These are phyloP conservation scores for Cladorhizidae sp. DNA, from an alignment of 37 sponge, comb jelly and placozoan species.

Conservation along the genomic window DNA sequence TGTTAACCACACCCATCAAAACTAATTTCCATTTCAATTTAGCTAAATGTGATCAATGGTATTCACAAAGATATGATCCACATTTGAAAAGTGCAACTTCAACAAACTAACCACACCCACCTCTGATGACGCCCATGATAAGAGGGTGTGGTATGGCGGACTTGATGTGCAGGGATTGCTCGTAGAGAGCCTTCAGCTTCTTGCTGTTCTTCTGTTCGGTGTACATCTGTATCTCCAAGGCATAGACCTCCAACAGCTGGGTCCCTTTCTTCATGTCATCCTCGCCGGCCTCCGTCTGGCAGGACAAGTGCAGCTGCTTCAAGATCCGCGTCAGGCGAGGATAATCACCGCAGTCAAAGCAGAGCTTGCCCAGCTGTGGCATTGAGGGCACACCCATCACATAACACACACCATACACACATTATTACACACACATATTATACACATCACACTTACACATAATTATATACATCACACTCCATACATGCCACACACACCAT, in stretches of 20 bases:
- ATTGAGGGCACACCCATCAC: background rate
- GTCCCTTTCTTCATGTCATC: conserved; percentile 95
- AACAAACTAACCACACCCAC: conserved; percentile 33
- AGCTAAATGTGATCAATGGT: too few relatives aligned
- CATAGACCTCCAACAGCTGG: conserved; percentile 94
- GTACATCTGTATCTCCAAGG: conserved; percentile 99
- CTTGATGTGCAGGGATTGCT: conserved; percentile 93
- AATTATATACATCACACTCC: too few relatives aligned
- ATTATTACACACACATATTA: too few relatives aligned
- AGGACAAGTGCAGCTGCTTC: conserved; percentile 90
- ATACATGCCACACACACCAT: too few relatives aligned
- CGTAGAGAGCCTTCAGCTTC: conserved; percentile 94
- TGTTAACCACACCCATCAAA: too few relatives aligned
- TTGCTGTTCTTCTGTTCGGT: conserved; percentile 98
- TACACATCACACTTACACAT: too few relatives aligned
- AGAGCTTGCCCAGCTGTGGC: conserved; percentile 87
- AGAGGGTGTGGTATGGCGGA: conserved; percentile 99
- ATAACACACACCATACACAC: background rate
- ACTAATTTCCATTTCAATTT: too few relatives aligned
- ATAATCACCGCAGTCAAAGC: conserved; percentile 92
- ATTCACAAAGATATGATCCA: too few relatives aligned
- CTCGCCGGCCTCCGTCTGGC: conserved; percentile 77
- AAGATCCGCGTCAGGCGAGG: conserved; percentile 74
- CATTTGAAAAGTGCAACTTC: too few relatives aligned
- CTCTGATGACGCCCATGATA: conserved; percentile 98